Evolutionary conservation across 1,140 invertebrate species (phyloP), one percentile per base, ranked within the genome.

Genomic region (Sminthurides bifidus): DNA sequence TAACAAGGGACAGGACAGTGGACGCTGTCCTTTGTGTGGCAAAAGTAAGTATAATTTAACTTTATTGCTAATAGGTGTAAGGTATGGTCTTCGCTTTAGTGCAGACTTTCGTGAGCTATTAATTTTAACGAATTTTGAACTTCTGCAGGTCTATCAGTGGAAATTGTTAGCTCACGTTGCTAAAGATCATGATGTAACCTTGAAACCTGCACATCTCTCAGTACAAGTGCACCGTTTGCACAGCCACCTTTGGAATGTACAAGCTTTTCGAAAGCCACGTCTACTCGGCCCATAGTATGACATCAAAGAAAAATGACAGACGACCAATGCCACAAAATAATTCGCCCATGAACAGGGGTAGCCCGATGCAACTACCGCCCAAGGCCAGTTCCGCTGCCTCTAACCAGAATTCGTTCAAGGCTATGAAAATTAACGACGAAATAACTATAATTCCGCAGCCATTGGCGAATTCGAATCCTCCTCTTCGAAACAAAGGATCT

Each of bases 191-290:
- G 85, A 84, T 61, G 83, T 91, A 79, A 87, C 84, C 15, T 72
- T 92, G 54, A 92, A 92, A 67, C 89, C 89, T 6, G 88, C 88
- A 26, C 88, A 92, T 72, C 72, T 92, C 23, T 91, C 87, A 8
- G n/a, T 92, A 92, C 76, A 93, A 92, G 70, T 93, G 89, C 72
- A 92, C 89, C 26, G 89, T 92, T 4, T 93, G 89, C 70, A 90
- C 88, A 48, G 87, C 89, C 41, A 92, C 88, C 10, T 92, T 92
- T 67, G 87, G 87, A 56, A 89, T 92, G 84, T 93, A 93, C 74
- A 89, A 89, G 72, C 83, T 90, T 65, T 93, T 93, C 66, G 89
- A 92, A 68, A 92, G 85, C 70, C 90, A 93, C 69, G 89, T 93
- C 1, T 92, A 92, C 66, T 87, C 86, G 3, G 87, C 87, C 3